phyloP scores from a whole-genome alignment of 1,140 invertebrate species.

The Lethocerus indicus region DNA sequence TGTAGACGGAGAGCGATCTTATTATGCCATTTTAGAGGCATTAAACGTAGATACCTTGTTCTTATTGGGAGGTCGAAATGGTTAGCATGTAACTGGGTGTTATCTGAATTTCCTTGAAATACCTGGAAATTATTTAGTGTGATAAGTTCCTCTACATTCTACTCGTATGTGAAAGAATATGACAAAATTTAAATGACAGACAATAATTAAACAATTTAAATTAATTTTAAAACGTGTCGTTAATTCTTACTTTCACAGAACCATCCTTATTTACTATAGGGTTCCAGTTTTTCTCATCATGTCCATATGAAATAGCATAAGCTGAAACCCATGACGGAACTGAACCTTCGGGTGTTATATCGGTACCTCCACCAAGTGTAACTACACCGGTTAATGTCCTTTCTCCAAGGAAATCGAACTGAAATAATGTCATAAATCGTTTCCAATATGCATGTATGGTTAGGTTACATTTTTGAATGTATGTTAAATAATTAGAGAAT shows the following conservation, averaged over 20 bases:
- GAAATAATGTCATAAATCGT: constrained; percentile 16
- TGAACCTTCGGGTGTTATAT: constrained; percentile 18
- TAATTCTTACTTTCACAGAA: constrained; percentile 27
- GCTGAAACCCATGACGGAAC: constrained; percentile 49
- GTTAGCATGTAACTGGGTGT: constrained; percentile 7
- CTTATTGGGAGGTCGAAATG: constrained; percentile 43
- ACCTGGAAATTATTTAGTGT: constrained; percentile 11
- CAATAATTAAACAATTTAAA: neutral
- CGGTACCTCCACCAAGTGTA: constrained; percentile 37
- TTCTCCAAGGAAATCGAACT: constrained; percentile 59
- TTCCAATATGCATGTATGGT: too few relatives aligned
- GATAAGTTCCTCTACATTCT: neutral
- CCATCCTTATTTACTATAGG: constrained; percentile 33
- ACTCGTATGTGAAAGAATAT: neutral
- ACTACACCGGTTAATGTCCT: constrained; percentile 59
- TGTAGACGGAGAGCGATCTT: constrained; percentile 55
- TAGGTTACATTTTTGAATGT: too few relatives aligned
- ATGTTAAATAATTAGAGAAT: neutral
- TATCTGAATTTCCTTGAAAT: constrained; percentile 19
- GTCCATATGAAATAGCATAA: constrained; percentile 54
- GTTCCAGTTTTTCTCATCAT: constrained; percentile 48
- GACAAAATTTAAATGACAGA: neutral
- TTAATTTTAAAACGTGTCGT: neutral
- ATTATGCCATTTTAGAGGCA: constrained; percentile 57
- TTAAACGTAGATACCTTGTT: constrained; percentile 47